These are phyloP conservation scores for Cassiopea andromeda DNA, from an alignment of 30 jellyfish, hydroid and myxozoan species.

Conservation along the genomic window DNA sequence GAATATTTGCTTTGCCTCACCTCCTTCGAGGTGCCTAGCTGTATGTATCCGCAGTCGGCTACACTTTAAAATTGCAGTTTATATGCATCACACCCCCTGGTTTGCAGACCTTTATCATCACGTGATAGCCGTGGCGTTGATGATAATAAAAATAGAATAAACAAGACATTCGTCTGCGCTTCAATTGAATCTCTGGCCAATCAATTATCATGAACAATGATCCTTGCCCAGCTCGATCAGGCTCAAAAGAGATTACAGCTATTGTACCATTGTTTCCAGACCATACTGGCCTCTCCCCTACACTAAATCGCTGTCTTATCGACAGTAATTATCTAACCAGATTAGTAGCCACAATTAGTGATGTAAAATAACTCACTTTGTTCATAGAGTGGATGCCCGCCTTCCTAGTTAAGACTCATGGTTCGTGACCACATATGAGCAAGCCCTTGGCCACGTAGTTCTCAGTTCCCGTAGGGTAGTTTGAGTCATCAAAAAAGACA, in stretches of 20 bases:
- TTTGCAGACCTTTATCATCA: not conserved
- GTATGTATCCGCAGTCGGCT: too few relatives aligned
- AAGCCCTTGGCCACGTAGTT: constrained; percentile 31
- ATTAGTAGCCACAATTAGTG: constrained; percentile 82
- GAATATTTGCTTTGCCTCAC: too few relatives aligned
- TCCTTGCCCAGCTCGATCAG: constrained; percentile 54
- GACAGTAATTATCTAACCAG: constrained; percentile 70
- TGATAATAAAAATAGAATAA: constrained; percentile 43
- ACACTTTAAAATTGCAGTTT: not conserved
- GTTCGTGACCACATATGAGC: constrained; percentile 18
- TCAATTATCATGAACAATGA: constrained; percentile 57
- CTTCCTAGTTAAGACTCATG: constrained; percentile 38
- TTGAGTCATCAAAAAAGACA: not conserved
- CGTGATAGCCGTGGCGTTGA: constrained; percentile 3
- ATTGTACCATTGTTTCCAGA: constrained; percentile 31
- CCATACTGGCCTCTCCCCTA: constrained; percentile 58
- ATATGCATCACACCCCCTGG: constrained; percentile 45
- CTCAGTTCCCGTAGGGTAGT: not conserved
- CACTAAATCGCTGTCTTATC: constrained; percentile 56
- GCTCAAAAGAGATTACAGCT: constrained; percentile 50
- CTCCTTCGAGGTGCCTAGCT: too few relatives aligned
- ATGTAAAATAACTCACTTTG: constrained; percentile 73
- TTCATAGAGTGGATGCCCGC: constrained; percentile 64
- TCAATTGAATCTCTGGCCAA: constrained; percentile 60
- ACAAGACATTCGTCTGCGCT: constrained; percentile 65